Conservation (phyloP, 1,140 invertebrate species). For the Achatina immaculata region DNA sequence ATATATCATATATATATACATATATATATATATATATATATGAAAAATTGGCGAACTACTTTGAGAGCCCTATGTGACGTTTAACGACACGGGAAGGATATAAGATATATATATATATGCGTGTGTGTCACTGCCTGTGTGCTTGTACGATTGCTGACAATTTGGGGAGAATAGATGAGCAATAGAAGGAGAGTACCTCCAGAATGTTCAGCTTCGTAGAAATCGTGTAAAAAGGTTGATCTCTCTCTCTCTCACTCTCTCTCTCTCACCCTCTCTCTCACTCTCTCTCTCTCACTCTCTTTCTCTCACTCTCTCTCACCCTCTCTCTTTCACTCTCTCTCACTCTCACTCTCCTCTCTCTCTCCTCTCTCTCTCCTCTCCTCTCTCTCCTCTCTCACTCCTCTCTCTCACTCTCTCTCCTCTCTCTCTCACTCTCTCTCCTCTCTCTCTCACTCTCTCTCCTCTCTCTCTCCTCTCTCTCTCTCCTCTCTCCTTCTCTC, state of each 20-base stretch:
- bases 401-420: background rate
- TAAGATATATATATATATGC: too few relatives aligned
- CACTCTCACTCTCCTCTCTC: background rate
- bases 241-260: background rate
- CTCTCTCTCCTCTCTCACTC: background rate
- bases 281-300: background rate
- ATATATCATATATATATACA: too few relatives aligned
- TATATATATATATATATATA: too few relatives aligned
- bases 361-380: slow-evolving; percentile 7
- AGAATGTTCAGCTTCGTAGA: too few relatives aligned
- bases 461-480: background rate
- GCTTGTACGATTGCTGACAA: too few relatives aligned
- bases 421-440: background rate
- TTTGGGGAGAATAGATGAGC: too few relatives aligned
- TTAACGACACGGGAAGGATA: too few relatives aligned
- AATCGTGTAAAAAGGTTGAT: too few relatives aligned
- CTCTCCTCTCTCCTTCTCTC: background rate
- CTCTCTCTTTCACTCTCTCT: background rate
- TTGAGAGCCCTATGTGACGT: too few relatives aligned
- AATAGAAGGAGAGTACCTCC: too few relatives aligned
- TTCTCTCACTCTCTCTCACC: background rate
- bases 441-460: background rate
- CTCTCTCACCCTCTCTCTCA: background rate
- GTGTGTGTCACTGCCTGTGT: too few relatives aligned
- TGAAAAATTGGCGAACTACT: too few relatives aligned